Evolutionary conservation across 2,888 invertebrate species (phyloP).

Genomic region (Agrotis clavis): DNA sequence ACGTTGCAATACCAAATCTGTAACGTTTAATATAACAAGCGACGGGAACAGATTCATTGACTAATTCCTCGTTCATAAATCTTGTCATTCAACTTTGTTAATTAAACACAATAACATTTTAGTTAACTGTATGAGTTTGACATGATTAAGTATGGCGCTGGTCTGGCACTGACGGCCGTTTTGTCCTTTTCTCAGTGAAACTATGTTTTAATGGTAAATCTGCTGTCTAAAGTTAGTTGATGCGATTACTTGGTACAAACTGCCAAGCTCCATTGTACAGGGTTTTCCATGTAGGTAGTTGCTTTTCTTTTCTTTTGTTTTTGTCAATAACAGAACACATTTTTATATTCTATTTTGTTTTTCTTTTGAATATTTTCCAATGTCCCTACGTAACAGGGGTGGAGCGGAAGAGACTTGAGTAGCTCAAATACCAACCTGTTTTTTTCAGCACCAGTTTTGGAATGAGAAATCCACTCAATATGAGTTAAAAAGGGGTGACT

Average conservation of each 20-base stretch:
- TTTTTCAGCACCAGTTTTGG: no score
- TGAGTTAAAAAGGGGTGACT: neutral
- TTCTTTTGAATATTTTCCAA: no score
- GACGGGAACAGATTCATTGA: slow-evolving; percentile 56
- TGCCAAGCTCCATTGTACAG: no score
- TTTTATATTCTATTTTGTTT: no score
- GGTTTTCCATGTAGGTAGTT: no score
- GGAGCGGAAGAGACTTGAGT: no score
- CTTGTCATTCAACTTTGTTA: slow-evolving; percentile 45
- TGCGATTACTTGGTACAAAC: neutral
- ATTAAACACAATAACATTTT: slow-evolving; percentile 52
- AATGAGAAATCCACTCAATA: neutral
- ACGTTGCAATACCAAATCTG: slow-evolving; percentile 57
- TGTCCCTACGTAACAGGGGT: no score
- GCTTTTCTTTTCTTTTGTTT: no score
- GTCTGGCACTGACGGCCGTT: slow-evolving; percentile 28
- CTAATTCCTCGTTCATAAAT: slow-evolving; percentile 58
- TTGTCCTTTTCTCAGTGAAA: slow-evolving; percentile 18
- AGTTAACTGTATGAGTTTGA: slow-evolving; percentile 33
- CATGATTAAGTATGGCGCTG: slow-evolving; percentile 38
- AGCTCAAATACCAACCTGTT: no score
- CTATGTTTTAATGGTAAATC: slow-evolving; percentile 12
- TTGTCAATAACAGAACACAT: no score
- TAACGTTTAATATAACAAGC: slow-evolving; percentile 47
- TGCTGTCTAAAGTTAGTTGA: neutral